These are phyloP conservation scores for Tipula helvola DNA, from an alignment of 2,888 invertebrate species.

Conservation along the genomic window DNA sequence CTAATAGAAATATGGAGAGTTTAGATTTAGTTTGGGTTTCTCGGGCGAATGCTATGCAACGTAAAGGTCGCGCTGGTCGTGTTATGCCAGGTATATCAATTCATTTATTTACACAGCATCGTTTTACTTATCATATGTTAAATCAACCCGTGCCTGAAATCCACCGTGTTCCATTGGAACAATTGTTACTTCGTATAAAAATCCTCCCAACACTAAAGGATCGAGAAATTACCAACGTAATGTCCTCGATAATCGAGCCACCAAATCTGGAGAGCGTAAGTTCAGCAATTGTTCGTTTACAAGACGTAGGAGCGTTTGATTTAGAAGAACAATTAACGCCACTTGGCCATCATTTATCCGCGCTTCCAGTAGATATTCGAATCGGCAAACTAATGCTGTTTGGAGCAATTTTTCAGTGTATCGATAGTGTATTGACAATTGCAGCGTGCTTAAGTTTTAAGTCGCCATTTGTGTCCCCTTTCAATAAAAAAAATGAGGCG, in stretches of 20 bases:
- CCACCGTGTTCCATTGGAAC: conserved; percentile 77
- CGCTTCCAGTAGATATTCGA: conserved; percentile 79
- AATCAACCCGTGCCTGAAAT: conserved; percentile 80
- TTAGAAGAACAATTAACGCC: conserved; percentile 60
- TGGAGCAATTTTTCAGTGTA: conserved; percentile 81
- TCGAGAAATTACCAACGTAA: conserved; percentile 25
- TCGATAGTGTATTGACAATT: conserved; percentile 85
- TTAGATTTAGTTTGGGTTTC: conserved; percentile 84
- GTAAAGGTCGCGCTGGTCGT: conserved; percentile 82
- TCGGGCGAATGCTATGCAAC: conserved; percentile 76
- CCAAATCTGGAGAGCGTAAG: conserved; percentile 53
- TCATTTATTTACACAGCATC: conserved; percentile 70
- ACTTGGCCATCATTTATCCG: conserved; percentile 74
- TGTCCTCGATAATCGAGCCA: conserved; percentile 45
- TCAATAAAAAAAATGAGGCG: conserved; percentile 56
- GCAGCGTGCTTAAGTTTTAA: conserved; percentile 73
- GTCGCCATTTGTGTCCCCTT: conserved; percentile 63
- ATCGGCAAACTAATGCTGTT: conserved; percentile 88
- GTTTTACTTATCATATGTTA: conserved; percentile 50
- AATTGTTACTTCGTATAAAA: conserved; percentile 62
- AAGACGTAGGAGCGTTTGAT: conserved; percentile 72
- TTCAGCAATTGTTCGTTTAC: conserved; percentile 54
- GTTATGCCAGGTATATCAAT: conserved; percentile 75
- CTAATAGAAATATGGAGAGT: conserved; percentile 77
- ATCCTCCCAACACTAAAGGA: conserved; percentile 39